phyloP scores from a whole-genome alignment of 2,113 vertebrate species.

The Sceloporus tristichus region DNA sequence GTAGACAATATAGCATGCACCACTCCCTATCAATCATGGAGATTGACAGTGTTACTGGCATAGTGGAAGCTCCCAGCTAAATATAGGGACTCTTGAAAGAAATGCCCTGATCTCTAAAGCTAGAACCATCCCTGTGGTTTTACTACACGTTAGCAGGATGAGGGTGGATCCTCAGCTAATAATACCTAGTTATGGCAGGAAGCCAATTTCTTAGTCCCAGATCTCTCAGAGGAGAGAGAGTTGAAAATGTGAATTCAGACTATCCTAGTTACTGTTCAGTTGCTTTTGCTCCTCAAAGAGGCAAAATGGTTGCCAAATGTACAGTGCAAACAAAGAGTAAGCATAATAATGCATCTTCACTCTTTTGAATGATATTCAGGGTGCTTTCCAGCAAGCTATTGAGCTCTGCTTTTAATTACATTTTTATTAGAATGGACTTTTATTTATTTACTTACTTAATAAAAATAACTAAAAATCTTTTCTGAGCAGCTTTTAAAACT shows the following conservation, averaged over 20 bases:
- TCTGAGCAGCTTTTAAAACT: too few species aligned
- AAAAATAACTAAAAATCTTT: too few species aligned
- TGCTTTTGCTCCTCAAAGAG: not conserved
- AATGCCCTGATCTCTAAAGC: too few species aligned
- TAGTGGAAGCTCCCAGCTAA: too few species aligned
- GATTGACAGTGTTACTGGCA: not conserved
- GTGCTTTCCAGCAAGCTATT: not conserved
- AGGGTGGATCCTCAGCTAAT: too few species aligned
- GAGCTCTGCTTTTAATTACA: not conserved
- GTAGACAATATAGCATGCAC: not conserved
- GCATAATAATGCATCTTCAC: not conserved
- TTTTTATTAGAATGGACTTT: not conserved
- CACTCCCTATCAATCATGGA: not conserved
- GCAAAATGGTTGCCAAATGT: not conserved
- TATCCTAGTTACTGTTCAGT: not conserved
- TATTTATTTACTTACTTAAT: too few species aligned
- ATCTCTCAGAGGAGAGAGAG: not conserved
- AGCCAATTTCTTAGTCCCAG: not conserved
- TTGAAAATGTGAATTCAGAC: not conserved
- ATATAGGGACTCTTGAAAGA: too few species aligned
- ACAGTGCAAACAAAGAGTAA: not conserved
- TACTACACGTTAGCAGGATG: not conserved
- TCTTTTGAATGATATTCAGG: not conserved
- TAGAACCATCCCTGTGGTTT: not conserved
- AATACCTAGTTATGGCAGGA: not conserved